Conservation (phyloP, 2,797 vertebrate species). For the Anableps anableps region DNA sequence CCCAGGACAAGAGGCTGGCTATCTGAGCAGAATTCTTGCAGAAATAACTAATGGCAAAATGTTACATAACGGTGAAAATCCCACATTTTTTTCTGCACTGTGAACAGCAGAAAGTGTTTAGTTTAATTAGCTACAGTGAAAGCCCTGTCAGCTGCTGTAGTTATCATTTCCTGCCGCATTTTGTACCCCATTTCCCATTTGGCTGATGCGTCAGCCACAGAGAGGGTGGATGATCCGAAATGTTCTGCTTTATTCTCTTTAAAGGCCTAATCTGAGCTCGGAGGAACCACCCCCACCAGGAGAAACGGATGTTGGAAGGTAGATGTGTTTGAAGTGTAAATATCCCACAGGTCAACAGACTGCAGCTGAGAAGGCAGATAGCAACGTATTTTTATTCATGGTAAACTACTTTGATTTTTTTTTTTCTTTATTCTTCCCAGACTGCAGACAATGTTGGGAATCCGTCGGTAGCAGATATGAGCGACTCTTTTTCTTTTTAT, state of each 20-base stretch:
- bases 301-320: conserved; percentile 37
- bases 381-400: conserved; percentile 54
- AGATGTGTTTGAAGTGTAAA: conserved; percentile 73
- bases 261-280: conserved; percentile 42
- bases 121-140: conserved; percentile 19
- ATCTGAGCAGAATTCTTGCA: conserved; percentile 2
- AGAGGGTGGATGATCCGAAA: conserved; percentile 43
- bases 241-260: conserved; percentile 43
- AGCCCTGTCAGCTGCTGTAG: conserved; percentile 22
- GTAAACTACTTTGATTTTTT: conserved; percentile 54
- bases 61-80: conserved; percentile 3
- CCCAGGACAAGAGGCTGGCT: background rate
- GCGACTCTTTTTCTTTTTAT: conserved; percentile 26
- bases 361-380: conserved; percentile 50
- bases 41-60: background rate
- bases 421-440: conserved; percentile 49
- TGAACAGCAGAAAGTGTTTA: conserved; percentile 3
- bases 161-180: conserved; percentile 11
- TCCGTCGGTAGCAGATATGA: conserved; percentile 39
- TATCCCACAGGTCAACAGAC: conserved; percentile 65
- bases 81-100: background rate
- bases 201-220: conserved; percentile 18
- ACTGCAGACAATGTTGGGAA: conserved; percentile 46
- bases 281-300: conserved; percentile 31
- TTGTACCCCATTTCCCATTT: conserved; percentile 12